These are phyloP conservation scores for Idaea aversata DNA, from an alignment of 2,888 invertebrate species.

Conservation along the genomic window DNA sequence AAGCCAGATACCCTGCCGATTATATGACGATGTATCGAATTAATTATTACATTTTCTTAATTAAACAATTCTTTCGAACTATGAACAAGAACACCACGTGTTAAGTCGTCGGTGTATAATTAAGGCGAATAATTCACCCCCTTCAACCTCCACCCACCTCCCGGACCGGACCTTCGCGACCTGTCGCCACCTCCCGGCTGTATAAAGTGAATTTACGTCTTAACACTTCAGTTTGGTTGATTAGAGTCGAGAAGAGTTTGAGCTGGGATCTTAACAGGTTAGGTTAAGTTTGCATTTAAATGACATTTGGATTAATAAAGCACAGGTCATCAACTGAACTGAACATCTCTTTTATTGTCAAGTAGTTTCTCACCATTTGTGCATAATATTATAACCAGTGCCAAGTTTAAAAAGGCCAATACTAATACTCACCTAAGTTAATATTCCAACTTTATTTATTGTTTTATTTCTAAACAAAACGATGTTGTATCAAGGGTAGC, in stretches of 20 bases:
- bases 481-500: too few species aligned
- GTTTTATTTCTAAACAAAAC: too few species aligned
- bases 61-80: background rate
- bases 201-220: background rate
- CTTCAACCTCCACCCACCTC: constrained; percentile 37
- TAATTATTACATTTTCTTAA: too few species aligned
- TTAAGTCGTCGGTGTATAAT: constrained; percentile 70
- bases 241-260: background rate
- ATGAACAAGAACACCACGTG: constrained; percentile 51
- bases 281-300: background rate
- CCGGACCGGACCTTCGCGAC: constrained; percentile 50
- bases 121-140: constrained; percentile 60
- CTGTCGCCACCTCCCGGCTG: constrained; percentile 23
- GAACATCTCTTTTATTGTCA: background rate
- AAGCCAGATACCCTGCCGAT: too few species aligned
- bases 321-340: background rate
- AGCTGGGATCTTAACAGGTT: background rate
- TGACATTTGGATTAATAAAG: background rate
- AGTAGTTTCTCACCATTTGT: too few species aligned
- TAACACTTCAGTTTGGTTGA: background rate
- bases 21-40: too few species aligned
- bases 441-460: too few species aligned
- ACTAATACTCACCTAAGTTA: too few species aligned
- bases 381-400: too few species aligned
- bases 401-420: too few species aligned